phyloP scores from a whole-genome alignment of 2,797 vertebrate genomes.

The Masticophis lateralis region DNA sequence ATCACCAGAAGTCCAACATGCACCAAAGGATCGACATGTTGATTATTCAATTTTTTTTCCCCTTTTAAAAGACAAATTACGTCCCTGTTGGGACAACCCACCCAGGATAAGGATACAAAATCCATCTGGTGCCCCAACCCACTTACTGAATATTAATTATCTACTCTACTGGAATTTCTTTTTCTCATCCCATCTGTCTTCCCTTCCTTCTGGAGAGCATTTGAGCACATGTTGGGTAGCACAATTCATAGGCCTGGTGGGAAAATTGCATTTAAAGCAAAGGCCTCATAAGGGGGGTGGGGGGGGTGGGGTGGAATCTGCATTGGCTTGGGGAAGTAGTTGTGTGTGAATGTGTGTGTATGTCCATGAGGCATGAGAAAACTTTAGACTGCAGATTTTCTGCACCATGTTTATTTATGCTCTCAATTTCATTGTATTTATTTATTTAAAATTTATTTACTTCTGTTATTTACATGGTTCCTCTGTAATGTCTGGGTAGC shows the following conservation, averaged over 20 bases:
- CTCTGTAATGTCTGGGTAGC: neutral
- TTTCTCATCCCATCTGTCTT: neutral
- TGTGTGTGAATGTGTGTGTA: neutral
- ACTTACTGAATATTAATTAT: neutral
- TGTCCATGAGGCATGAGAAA: neutral
- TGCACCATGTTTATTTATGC: neutral
- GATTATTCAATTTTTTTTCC: neutral
- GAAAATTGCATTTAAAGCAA: neutral
- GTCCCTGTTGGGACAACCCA: neutral
- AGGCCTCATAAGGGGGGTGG: neutral
- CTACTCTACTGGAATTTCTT: neutral
- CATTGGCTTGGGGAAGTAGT: neutral
- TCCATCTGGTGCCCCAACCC: neutral
- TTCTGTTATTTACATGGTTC: neutral
- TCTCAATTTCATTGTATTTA: neutral
- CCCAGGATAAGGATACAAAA: neutral
- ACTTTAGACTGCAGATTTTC: neutral
- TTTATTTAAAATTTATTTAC: neutral
- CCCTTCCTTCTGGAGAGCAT: no score
- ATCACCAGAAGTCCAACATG: neutral
- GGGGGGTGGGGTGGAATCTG: no score
- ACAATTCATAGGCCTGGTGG: neutral
- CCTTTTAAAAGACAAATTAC: neutral
- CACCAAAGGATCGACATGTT: neutral
- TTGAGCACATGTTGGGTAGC: neutral